phyloP scores from a whole-genome alignment of 2,888 invertebrate genomes.

The Lasioglossum marginatum region DNA sequence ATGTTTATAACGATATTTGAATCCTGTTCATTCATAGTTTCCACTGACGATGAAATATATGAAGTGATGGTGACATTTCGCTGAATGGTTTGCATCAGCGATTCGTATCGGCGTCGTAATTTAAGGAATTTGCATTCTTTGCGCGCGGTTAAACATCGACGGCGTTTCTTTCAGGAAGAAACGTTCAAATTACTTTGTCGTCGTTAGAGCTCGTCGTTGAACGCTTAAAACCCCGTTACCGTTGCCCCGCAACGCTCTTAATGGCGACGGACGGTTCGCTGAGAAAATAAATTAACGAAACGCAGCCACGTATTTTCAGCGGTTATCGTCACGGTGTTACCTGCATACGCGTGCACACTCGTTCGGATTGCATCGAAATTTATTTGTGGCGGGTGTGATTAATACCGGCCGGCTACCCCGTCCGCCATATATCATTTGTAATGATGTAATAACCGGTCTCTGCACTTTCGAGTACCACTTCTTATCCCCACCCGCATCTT shows the following conservation, averaged over 20 bases:
- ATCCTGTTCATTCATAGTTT: neutral
- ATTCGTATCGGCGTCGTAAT: neutral
- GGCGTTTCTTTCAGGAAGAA: neutral
- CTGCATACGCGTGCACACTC: conserved; percentile 56
- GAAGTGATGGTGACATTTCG: neutral
- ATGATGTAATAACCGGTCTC: conserved; percentile 73
- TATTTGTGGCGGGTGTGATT: conserved; percentile 68
- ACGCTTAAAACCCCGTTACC: conserved; percentile 18
- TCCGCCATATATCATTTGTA: conserved; percentile 69
- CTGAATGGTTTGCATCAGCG: neutral
- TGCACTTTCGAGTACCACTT: conserved; percentile 54
- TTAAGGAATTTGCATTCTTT: neutral
- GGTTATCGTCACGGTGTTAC: conserved; percentile 52
- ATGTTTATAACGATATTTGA: neutral
- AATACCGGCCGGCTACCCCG: conserved; percentile 55
- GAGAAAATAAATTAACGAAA: conserved; percentile 54
- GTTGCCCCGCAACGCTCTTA: conserved; percentile 21
- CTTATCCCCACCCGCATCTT: conserved; percentile 60
- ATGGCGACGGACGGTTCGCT: conserved; percentile 28
- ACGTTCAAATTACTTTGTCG: conserved; percentile 44
- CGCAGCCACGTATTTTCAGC: conserved; percentile 49
- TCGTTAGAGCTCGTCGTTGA: conserved; percentile 26
- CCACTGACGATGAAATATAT: neutral
- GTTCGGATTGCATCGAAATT: conserved; percentile 69
- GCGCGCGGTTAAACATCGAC: neutral